Percentiles rank a stretch among this genome's conserved stretches.
phyloP scores from a whole-genome alignment of 2,888 invertebrate genomes.

The Pinctada fucata region DNA sequence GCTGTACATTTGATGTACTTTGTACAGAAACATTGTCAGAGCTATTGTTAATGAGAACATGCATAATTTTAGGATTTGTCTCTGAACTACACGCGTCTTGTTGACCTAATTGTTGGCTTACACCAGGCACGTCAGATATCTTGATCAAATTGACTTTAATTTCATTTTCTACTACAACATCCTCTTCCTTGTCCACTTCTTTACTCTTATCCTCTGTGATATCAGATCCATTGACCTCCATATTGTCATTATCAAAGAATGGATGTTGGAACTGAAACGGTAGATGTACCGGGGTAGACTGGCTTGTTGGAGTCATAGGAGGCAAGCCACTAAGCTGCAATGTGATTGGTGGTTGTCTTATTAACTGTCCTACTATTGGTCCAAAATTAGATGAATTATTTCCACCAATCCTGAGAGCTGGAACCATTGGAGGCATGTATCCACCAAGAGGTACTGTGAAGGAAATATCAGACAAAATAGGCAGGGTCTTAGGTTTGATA shows the following conservation, averaged over 20 bases:
- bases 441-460: slow-evolving; percentile 48
- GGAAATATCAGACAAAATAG: neutral
- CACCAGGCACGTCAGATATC: neutral
- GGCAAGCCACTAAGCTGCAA: slow-evolving; percentile 21
- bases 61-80: neutral
- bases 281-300: slow-evolving; percentile 39
- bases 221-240: neutral
- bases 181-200: neutral
- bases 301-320: slow-evolving; percentile 25
- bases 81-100: slow-evolving; percentile 2
- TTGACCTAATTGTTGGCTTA: neutral
- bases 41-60: neutral
- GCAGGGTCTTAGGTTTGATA: neutral
- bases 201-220: neutral
- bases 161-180: neutral
- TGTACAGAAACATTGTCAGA: neutral
- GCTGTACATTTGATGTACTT: neutral
- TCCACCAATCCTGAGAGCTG: neutral
- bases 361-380: slow-evolving; percentile 67
- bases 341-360: slow-evolving; percentile 48
- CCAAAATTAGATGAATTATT: slow-evolving; percentile 43
- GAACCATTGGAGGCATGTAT: slow-evolving; percentile 45
- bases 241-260: slow-evolving; percentile 40
- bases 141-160: neutral
- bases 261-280: slow-evolving; percentile 71